A percentile compares a stretch with the other conserved stretches of the same genome.
Evolutionary conservation across 1,140 invertebrate genomes (phyloP).

Genomic region (Globodera rostochiensis): DNA sequence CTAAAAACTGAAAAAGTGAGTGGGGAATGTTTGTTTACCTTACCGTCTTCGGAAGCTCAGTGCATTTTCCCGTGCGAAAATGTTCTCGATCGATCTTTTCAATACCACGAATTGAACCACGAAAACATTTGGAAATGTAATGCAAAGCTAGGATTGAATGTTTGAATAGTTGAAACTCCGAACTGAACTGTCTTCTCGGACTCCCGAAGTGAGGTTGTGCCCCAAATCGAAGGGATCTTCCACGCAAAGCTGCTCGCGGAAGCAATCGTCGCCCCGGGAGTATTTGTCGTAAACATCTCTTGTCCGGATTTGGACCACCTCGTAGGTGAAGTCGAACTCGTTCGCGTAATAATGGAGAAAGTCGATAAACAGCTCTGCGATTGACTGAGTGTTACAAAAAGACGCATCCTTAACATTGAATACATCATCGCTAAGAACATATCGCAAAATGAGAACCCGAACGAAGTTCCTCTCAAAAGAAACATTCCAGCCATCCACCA

Average conservation of each 20-base stretch:
- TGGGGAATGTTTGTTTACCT: too few relatives aligned
- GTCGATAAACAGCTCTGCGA: slow-evolving; percentile 25
- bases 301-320: slow-evolving; percentile 32
- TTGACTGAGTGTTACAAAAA: slow-evolving; percentile 8
- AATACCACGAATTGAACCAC: not conserved
- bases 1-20: too few relatives aligned
- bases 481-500: slow-evolving; percentile 30
- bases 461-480: not conserved
- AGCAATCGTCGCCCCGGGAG: not conserved
- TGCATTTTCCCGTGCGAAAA: not conserved
- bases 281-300: not conserved
- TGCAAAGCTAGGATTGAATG: not conserved
- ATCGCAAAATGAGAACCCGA: not conserved
- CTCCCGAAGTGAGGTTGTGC: slow-evolving; percentile 33
- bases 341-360: slow-evolving; percentile 23
- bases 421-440: not conserved
- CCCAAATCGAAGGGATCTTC: slow-evolving; percentile 39
- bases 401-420: not conserved
- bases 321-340: not conserved
- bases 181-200: slow-evolving; percentile 21
- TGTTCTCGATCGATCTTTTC: not conserved
- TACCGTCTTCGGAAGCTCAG: too few relatives aligned
- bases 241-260: slow-evolving; percentile 6
- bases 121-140: not conserved
- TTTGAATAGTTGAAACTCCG: not conserved